Conservation (phyloP, 2,888 invertebrate species). For the Drosophila nigricruria region DNA sequence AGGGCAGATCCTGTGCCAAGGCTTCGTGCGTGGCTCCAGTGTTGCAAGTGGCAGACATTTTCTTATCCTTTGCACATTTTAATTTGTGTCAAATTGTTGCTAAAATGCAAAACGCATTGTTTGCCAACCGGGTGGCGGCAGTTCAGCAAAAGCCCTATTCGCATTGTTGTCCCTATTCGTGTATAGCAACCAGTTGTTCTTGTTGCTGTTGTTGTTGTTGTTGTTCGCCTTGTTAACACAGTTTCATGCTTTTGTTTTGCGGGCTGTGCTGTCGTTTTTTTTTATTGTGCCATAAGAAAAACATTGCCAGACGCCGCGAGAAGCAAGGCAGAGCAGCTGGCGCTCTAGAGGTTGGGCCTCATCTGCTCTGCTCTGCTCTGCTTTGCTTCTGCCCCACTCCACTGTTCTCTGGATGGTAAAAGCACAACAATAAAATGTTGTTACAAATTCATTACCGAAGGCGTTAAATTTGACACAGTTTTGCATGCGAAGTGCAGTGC, state of each 20-base stretch:
- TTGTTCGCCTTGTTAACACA: constrained; percentile 75
- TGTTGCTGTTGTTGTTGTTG: constrained; percentile 29
- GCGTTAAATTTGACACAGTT: constrained; percentile 81
- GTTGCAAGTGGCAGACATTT: constrained; percentile 53
- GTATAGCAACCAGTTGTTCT: constrained; percentile 42
- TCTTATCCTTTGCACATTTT: constrained; percentile 64
- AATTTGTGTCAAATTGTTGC: constrained; percentile 82
- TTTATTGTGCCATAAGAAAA: constrained; percentile 76
- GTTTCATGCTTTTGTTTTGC: constrained; percentile 79
- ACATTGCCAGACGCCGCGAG: constrained; percentile 47
- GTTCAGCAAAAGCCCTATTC: constrained; percentile 23
- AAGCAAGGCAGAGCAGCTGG: constrained; percentile 2
- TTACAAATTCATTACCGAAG: constrained; percentile 81
- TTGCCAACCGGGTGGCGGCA: constrained; percentile 31
- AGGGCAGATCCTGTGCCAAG: constrained; percentile 24
- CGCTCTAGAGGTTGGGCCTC: neutral
- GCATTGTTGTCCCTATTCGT: constrained; percentile 56
- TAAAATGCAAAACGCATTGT: constrained; percentile 81
- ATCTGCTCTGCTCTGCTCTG: constrained; percentile 14
- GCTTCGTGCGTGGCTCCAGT: constrained; percentile 39
- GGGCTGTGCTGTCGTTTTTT: constrained; percentile 36
- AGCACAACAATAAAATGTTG: constrained; percentile 79
- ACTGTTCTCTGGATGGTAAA: constrained; percentile 32
- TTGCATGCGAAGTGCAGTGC: constrained; percentile 64
- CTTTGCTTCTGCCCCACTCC: no score